Base-by-base conservation (phyloP, 2,888 invertebrate genomes). In the Drosophila anomalata region DNA sequence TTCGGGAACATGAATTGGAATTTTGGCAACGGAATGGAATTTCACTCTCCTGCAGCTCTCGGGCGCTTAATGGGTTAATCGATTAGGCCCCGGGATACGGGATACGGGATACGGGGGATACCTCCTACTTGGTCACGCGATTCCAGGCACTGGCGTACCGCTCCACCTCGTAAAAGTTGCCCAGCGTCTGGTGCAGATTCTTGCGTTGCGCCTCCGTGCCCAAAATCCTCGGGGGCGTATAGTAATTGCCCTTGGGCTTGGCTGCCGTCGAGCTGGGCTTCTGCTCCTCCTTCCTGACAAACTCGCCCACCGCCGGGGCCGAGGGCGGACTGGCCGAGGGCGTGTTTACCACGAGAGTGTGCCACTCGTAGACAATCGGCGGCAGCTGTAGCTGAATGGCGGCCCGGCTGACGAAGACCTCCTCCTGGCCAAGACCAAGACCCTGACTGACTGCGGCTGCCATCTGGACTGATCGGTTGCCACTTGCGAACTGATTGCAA, bases 91-190 rank as follows among this genome's bases (percentile, higher is more conserved):
- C 20, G 46, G 36, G 61, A 26, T 48, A 29, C 31, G 12, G 20
- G 17, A 17, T 17, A 17, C 17, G 20, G 20, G 17, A 17, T 17
- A 17, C 17, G 20, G 29, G 33, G 20, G 41, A 42, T 12, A 36
- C 11, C 26, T 29, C 14, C 65, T 62, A 74, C 52, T 87, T 79
- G 62, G 86, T 87, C 84, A 82, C 77, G 67, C 83, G 88, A 87
- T 88, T 85, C 67, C 76, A 75, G 60, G 79, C 78, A 58, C 88
- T 90, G 47, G 76, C 75, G 67, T 83, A 70, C 41, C 90, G 90
- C 69, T 90, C 90, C 41, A 77, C 78, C 59, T 79, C 77, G 66
- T 87, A 87, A 60, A 90, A 90, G 59, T 90, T 84, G 41, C 68
- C 47, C 41, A 90, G 52, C 7, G 79, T 77, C 42, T 82, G 80